phyloP scores from a whole-genome alignment of 2,888 invertebrate genomes.

The Agrochola macilenta region DNA sequence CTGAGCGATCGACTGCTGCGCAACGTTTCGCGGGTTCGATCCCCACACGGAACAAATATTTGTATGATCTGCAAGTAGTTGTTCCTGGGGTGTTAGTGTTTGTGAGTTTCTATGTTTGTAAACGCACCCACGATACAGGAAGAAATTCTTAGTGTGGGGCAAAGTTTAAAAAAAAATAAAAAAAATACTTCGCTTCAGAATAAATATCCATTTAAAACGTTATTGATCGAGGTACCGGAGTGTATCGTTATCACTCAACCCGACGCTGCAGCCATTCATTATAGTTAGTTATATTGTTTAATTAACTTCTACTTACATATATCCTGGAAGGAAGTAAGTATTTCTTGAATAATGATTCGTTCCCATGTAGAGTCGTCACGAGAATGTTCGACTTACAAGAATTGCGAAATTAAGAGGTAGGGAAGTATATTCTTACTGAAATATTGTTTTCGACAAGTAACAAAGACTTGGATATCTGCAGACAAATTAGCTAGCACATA shows the following conservation, averaged over 20 bases:
- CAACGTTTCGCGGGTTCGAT: no score
- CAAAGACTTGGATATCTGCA: neutral
- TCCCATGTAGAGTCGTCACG: neutral
- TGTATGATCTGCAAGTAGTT: no score
- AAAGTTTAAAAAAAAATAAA: no score
- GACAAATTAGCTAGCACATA: neutral
- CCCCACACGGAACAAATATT: no score
- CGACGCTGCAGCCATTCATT: neutral
- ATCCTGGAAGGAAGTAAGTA: neutral
- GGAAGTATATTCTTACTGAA: neutral
- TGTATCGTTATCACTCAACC: neutral
- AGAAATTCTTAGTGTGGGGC: no score
- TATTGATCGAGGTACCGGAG: slow-evolving; percentile 16
- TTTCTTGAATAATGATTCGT: neutral
- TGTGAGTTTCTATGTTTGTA: no score
- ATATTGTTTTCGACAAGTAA: neutral
- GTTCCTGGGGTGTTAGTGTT: no score
- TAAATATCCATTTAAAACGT: slow-evolving; percentile 1
- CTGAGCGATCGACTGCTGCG: no score
- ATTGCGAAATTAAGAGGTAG: neutral
- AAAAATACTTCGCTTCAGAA: neutral
- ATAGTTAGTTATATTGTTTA: slow-evolving; percentile 5
- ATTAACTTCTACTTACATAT: neutral
- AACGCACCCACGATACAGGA: no score
- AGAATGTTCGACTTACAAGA: neutral